Evolutionary conservation across 23 tunicate genomes (phyloP), one percentile per base, ranked within the genome.

Genomic region (Diplosoma virens): DNA sequence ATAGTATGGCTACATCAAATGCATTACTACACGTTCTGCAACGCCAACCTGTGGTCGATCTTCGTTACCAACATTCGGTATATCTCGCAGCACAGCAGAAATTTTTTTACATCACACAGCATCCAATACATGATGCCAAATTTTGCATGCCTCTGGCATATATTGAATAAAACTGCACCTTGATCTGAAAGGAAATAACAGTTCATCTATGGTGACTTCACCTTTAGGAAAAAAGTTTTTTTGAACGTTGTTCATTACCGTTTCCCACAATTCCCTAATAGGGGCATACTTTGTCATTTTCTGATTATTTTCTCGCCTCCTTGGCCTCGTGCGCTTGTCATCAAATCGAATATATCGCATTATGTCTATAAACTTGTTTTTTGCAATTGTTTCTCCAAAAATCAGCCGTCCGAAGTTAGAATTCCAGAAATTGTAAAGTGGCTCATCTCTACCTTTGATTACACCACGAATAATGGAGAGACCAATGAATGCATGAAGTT

Each of bases 371-470:
- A 68, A 68, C 75, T 68, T 68, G 55, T 68, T 68, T 68, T 30
- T 34, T 36, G 54, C 26, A 24, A 41, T 68, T n/a, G 53, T 68
- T 68, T 35, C 75, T 58, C 53, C 7, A 68, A 68, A 68, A 41
- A 41, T 68, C 21, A 24, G 75, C 25, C 75, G 52, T 5, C 53
- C 75, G 55, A n/a, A 68, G 27, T 68, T 25, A 36, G 53, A 17
- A 68, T 68, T 41, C 75, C 75, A 68, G 53, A 68, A 68, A 68
- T 30, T 68, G 53, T n/a, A 21, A n/a, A 68, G 75, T 16, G 53
- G 75, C 55, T 68, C 75, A 35, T 35, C 75, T 68, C 75, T 68
- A 37, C 53, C 75, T 68, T 68, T 68, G 54, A 68, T 36, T 41
- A 33, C 54, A 68, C 75, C 75, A 33, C 75, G 75, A 68, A 68